Evolutionary conservation across 1,140 invertebrate species (phyloP), one percentile per base, ranked within the genome.

Genomic region (Papilio glaucus): DNA sequence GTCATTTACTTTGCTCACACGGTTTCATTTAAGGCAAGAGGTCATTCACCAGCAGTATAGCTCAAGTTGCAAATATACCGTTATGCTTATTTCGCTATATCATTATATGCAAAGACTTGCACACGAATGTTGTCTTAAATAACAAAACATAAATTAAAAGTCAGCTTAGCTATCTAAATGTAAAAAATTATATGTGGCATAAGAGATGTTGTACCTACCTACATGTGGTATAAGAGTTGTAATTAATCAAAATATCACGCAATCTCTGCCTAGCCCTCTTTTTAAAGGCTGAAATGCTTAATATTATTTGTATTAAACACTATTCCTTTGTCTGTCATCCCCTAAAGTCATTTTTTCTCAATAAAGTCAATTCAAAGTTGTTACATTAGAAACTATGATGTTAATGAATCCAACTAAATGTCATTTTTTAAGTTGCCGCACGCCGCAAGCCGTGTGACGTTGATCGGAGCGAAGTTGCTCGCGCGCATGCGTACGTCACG

Each of bases 401-500:
- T 57, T 26, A 9, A 57, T 26, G 9, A 10, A 74, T 57, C 70
- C 72, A 61, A 72, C 69, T 21, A 24, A 60, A 70, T 57, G 18
- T 69, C 61, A 49, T 39, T 68, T 71, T 29, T 71, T n/a, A 38
- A 8, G 26, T 45, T 57, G 42, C 1, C 24, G 67, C 41, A n/a
- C 39, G 4, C 21, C 3, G 39, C 63, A 4, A 37, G 13, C 5
- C 13, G 26, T 67, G 77, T 81, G 82, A 78, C 77, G 72, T 70
- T 65, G 38, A 84, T 72, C 71, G 78, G 71, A 73, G 77, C 86
- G 90, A 92, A 92, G 89, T 91, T 87, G 73, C 82, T 76, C 2
- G 80, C 86, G 89, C 86, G 86, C 84, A 88, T 85, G 84, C 86
- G n/a, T n/a, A n/a, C n/a, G n/a, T n/a, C n/a, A 87, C 85, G 85